Evolutionary conservation across 1,140 invertebrate genomes (phyloP), one percentile per base, ranked within the genome.

Genomic region (Drosophila arizonae): DNA sequence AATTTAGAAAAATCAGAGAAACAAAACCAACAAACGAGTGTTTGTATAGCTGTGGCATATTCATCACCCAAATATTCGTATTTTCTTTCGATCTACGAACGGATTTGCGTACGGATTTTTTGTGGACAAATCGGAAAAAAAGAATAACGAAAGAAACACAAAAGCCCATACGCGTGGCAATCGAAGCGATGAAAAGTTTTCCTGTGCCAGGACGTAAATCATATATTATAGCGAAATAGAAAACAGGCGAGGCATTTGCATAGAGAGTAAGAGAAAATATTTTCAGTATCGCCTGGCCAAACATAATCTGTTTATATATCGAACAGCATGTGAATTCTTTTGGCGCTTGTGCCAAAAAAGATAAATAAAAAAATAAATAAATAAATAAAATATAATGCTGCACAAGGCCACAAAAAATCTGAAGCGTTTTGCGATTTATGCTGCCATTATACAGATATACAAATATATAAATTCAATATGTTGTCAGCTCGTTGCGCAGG

Each of bases 1-100:
- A 90, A 90, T 88, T 90, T 78, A 77, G 77, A 81, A 84, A 84
- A 87, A 88, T 64, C 74, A 68, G 63, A 64, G 41, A 39, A 67
- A 48, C 17, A 48, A 46, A 51, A 74, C n/a, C 33, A 54, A 41
- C 36, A 46, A 55, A 77, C 65, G 63, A 64, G 64, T 87, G 75
- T 67, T 77, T 86, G 55, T 73, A 17, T 64, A 61, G 57, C 65
- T 79, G 60, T 36, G 58, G 67, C 60, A 73, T 58, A 76, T 76
- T 84, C 80, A 84, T 84, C 77, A 51, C 57, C 30, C 55, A 84
- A 85, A 70, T 60, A 84, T 84, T 33, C 15, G 24, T 70, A 68
- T 76, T 51, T 63, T 70, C 46, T 51, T 61, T 46, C 55, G 55
- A 56, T 33, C 13, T 62, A 11, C 46, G 10, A 55, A n/a, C 61